Base-by-base conservation (phyloP, 2,888 invertebrate species). In the Mactromeris polynyma region DNA sequence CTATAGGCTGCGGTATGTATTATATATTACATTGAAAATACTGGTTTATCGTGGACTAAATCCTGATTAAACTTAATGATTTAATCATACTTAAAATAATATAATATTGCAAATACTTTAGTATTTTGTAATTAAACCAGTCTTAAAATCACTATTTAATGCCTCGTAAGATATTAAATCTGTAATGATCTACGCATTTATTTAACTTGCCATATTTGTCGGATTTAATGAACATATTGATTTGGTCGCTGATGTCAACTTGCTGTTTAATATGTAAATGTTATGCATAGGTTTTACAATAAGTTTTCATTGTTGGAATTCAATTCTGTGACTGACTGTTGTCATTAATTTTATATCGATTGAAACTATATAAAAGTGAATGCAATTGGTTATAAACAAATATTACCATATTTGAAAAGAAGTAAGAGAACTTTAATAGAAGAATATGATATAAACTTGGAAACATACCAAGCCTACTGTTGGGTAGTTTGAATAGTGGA, bases 181-280 rank as follows among this genome's bases (percentile, higher is more conserved):
- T 64, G n/a, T 64, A 26, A 64, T 64, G 26, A n/a, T 64, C n/a
- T 64, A 26, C 26, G 11, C n/a, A 26, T 64, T 73, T 58, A 26
- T 73, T 73, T 73, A 73, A 73, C 73, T 73, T 33, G 33, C 73
- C n/a, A 33, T 33, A 36, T 73, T 73, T 73, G 73, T 17, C 33
- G 1, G 17, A 73, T 73, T 36, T 73, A 73, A 73, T 36, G 31
- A 36, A 33, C 14, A 33, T 19, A 73, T 73, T 73, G 73, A 73
- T 33, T 73, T 73, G 73, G 33, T 17, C 0, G 73, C 19, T 19
- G 73, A 26, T 73, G 36, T 73, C 11, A 73, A 33, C 73, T 36
- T 33, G 19, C 33, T 73, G 33, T 73, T 73, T 73, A 73, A 73
- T 36, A 33, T 73, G 17, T 73, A 33, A 36, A 73, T 73, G 73